A percentile compares a stretch with the other conserved stretches of the same genome.
Conservation (phyloP, 2,888 invertebrate genomes). For the Amblyjoppa fuscipennis region DNA sequence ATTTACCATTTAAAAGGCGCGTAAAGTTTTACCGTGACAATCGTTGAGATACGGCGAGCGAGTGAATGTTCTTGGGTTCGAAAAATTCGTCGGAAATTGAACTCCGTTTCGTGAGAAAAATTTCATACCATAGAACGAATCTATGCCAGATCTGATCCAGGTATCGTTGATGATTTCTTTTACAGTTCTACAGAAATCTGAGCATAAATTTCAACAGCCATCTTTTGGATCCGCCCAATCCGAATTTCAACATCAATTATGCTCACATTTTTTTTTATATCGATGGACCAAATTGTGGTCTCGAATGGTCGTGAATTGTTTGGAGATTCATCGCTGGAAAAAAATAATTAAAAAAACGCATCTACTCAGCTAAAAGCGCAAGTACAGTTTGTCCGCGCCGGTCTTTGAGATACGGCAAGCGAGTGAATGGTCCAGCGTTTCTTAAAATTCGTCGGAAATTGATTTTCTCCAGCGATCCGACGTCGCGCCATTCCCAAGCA, state of each 20-base stretch:
- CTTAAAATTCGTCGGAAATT: conserved; percentile 1
- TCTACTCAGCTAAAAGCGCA: neutral
- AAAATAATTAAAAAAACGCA: neutral
- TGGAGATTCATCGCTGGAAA: neutral
- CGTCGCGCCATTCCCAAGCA: neutral
- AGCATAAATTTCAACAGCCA: too few relatives aligned
- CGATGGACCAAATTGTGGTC: neutral
- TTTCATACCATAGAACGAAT: too few relatives aligned
- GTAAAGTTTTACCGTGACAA: neutral
- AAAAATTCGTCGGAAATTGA: neutral
- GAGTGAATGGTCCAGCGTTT: neutral
- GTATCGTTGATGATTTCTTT: too few relatives aligned
- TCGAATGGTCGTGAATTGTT: neutral
- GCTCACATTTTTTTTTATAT: too few relatives aligned
- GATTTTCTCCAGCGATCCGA: neutral
- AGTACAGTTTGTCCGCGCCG: neutral
- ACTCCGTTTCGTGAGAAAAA: neutral
- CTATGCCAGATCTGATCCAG: too few relatives aligned
- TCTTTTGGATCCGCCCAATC: too few relatives aligned
- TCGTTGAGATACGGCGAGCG: neutral
- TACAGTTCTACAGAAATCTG: too few relatives aligned
- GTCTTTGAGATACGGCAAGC: neutral
- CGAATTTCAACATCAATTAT: too few relatives aligned
- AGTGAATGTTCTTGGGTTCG: neutral
- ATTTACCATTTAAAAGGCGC: neutral